Percentiles rank a stretch among this genome's conserved stretches.
Evolutionary conservation across 2,113 vertebrate genomes (phyloP).

Genomic region (Glareola pratincola): DNA sequence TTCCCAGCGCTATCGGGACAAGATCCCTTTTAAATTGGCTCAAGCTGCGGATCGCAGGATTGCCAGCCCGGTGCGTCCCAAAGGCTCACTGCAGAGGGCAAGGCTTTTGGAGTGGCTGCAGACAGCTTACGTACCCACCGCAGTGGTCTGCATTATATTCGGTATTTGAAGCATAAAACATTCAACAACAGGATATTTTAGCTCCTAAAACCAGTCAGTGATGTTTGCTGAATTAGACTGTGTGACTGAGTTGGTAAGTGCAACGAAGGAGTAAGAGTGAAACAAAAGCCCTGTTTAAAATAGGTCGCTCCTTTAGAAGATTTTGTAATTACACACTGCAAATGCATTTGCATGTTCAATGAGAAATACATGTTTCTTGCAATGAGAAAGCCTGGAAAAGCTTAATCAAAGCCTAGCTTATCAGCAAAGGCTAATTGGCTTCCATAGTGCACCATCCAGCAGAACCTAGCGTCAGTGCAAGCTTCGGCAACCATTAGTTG

Average conservation of each 20-base stretch:
- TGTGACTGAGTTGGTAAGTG: background rate
- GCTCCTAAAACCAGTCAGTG: slow-evolving; percentile 60
- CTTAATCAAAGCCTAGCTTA: slow-evolving; percentile 58
- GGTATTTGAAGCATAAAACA: slow-evolving; percentile 34
- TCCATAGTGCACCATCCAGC: slow-evolving; percentile 38
- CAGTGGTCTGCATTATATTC: slow-evolving; percentile 27
- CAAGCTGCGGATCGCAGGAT: background rate
- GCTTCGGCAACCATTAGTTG: slow-evolving; percentile 71
- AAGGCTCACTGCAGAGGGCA: background rate
- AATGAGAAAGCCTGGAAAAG: slow-evolving; percentile 19
- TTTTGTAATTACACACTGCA: slow-evolving; percentile 50
- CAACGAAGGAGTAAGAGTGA: background rate
- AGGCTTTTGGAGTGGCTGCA: background rate
- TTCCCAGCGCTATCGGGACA: background rate
- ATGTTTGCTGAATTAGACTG: slow-evolving; percentile 5
- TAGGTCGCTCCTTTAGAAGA: slow-evolving; percentile 16
- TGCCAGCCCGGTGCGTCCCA: background rate
- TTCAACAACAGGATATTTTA: slow-evolving; percentile 42
- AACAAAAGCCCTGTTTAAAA: slow-evolving; percentile 38
- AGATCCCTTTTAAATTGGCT: background rate
- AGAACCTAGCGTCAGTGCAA: slow-evolving; percentile 53
- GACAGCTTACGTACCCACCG: background rate
- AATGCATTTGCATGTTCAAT: slow-evolving; percentile 50
- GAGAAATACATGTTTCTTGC: slow-evolving; percentile 13
- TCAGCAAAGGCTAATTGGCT: slow-evolving; percentile 56